Evolutionary conservation across 2,888 invertebrate genomes (phyloP).

Genomic region (Hirtodrosophila duncani): DNA sequence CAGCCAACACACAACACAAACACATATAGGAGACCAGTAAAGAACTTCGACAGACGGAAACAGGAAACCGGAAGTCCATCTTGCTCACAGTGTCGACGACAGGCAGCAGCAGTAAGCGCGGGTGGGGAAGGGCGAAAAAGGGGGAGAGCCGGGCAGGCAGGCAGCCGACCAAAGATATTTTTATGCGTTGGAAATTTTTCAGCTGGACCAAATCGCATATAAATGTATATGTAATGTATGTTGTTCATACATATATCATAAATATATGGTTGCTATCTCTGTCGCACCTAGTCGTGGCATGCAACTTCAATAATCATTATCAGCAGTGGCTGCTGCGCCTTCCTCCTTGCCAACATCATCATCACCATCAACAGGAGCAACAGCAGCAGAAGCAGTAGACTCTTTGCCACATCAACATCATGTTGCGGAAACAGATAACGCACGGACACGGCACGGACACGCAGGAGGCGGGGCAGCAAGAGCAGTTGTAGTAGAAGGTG

Average conservation of each 20-base stretch:
- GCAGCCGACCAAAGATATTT: slow-evolving; percentile 66
- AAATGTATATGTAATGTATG: too few species aligned
- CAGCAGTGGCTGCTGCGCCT: slow-evolving; percentile 49
- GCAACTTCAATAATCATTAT: slow-evolving; percentile 72
- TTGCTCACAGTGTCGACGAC: slow-evolving; percentile 52
- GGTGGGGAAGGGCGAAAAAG: not conserved
- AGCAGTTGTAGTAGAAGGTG: too few species aligned
- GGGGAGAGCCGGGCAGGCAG: slow-evolving; percentile 1
- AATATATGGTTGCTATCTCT: too few species aligned
- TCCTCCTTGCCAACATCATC: slow-evolving; percentile 6
- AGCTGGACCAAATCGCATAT: slow-evolving; percentile 47
- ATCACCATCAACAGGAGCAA: slow-evolving; percentile 17
- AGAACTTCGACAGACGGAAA: slow-evolving; percentile 77
- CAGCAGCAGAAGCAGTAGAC: too few species aligned
- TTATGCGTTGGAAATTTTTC: slow-evolving; percentile 74
- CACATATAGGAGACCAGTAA: too few species aligned
- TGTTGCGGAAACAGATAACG: slow-evolving; percentile 77
- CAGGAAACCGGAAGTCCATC: slow-evolving; percentile 79
- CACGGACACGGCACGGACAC: slow-evolving; percentile 69
- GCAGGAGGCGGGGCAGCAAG: slow-evolving; percentile 29
- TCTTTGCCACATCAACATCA: slow-evolving; percentile 47
- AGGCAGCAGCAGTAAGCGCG: slow-evolving; percentile 8
- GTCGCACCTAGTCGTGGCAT: too few species aligned
- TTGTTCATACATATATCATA: slow-evolving; percentile 37
- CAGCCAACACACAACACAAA: too few species aligned